phyloP scores from a whole-genome alignment of 2,113 vertebrate species.

The Henicopernis longicauda region DNA sequence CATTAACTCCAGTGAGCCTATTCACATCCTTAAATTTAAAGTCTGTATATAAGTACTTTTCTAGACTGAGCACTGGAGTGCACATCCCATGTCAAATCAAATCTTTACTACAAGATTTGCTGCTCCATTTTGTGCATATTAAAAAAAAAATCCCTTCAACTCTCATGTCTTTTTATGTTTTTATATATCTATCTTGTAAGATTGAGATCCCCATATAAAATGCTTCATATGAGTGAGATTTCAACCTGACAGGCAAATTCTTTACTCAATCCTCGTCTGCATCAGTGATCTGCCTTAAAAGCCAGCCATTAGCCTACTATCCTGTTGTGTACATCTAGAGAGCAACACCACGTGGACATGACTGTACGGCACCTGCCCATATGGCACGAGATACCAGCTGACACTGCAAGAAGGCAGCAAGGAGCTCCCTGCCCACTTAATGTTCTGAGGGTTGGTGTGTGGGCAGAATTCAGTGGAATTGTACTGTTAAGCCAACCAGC shows the following conservation, averaged over 20 bases:
- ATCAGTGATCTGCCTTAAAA: neutral
- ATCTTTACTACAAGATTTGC: neutral
- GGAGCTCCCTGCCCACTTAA: neutral
- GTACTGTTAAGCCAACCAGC: neutral
- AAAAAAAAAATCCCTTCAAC: neutral
- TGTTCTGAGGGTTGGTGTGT: neutral
- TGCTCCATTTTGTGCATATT: neutral
- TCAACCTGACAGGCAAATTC: neutral
- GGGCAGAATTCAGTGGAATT: neutral
- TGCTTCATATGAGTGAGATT: neutral
- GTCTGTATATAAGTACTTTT: neutral
- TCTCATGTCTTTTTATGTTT: neutral
- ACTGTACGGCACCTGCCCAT: neutral
- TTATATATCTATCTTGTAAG: neutral
- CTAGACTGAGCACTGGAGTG: neutral
- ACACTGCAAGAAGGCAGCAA: neutral
- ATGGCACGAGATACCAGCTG: neutral
- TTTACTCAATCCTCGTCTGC: neutral
- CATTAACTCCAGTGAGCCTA: neutral
- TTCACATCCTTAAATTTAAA: neutral
- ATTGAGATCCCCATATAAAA: neutral
- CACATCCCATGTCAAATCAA: neutral
- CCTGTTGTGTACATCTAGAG: neutral
- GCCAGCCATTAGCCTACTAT: neutral
- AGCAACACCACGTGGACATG: neutral